Conservation (phyloP, 2,888 invertebrate species). For the Pammene aurita region DNA sequence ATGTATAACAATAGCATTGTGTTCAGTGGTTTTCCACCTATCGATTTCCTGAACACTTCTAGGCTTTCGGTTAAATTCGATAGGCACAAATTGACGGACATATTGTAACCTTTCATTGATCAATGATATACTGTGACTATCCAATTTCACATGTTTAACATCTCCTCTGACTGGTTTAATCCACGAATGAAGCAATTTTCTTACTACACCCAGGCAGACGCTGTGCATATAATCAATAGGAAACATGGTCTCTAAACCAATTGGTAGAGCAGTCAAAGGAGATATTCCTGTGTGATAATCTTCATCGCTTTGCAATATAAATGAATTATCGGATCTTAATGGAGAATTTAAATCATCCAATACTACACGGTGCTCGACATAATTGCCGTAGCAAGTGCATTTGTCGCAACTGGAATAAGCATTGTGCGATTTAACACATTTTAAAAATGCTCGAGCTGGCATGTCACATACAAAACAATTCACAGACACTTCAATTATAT, state of each 20-base stretch:
- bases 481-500: conserved; percentile 6
- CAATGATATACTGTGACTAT: neutral
- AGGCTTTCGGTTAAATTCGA: conserved; percentile 6
- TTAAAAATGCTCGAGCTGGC: too few relatives aligned
- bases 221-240: conserved; percentile 12
- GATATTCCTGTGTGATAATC: conserved; percentile 1
- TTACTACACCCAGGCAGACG: conserved; percentile 4
- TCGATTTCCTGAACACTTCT: conserved; percentile 1
- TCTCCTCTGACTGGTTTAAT: conserved; percentile 1
- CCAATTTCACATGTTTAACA: conserved; percentile 11
- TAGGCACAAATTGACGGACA: neutral
- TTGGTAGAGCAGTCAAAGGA: conserved; percentile 1
- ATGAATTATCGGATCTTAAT: conserved; percentile 2
- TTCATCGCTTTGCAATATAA: conserved; percentile 5
- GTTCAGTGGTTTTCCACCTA: conserved; percentile 9
- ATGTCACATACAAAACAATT: conserved; percentile 14
- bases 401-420: conserved; percentile 13
- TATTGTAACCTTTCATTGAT: neutral
- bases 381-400: conserved; percentile 2
- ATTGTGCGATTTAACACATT: conserved; percentile 6
- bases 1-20: neutral
- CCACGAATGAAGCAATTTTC: conserved; percentile 3
- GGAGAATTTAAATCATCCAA: neutral
- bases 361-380: conserved; percentile 3
- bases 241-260: neutral